Base-by-base conservation (phyloP, 2,888 invertebrate genomes). In the Acleris emargana region DNA sequence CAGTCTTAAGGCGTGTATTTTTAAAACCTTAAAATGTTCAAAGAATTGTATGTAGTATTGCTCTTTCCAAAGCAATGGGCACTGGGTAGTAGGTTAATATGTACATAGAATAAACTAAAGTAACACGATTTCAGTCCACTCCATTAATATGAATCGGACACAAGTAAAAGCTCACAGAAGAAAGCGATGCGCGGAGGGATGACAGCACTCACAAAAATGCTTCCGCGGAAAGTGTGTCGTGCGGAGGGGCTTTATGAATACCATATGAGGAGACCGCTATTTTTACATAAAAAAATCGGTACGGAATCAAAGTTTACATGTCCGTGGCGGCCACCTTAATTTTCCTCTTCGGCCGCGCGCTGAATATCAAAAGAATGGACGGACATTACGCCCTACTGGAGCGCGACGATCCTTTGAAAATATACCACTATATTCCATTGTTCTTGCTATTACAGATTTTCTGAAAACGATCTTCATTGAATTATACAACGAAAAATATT, bases 271-370 rank as follows among this genome's bases (percentile, higher is more conserved):
- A 70, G 72, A 60, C 74, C 75, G 80, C 80, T 70, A 83, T 83
- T 86, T 87, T 84, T 84, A 83, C 85, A 84, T 84, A 84, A 74
- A 83, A 85, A 85, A 86, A 87, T 86, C 83, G 83, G 83, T 79
- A 84, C 73, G 80, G 84, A 87, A 88, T 88, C 88, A 88, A 88
- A 89, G 80, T 84, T 86, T 84, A 82, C 86, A 88, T 89, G 87
- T 84, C 83, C 85, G 79, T 76, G 74, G 80, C 78, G 83, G 86
- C 80, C 83, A 88, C 90, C 89, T 89, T 89, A 88, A 89, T 89
- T 89, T 89, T 88, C 84, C 85, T 86, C 76, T 73, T 73, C 68
- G 77, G 72, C 76, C 84, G 82, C 77, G 84, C 72, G 71, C 81
- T 83, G 89, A 88, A 90, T 90, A 89, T 79, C 79, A 86, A 89